Percentiles rank a stretch among this genome's conserved stretches.
Evolutionary conservation across 2,888 invertebrate genomes (phyloP).

Genomic region (Agrotis clavis): DNA sequence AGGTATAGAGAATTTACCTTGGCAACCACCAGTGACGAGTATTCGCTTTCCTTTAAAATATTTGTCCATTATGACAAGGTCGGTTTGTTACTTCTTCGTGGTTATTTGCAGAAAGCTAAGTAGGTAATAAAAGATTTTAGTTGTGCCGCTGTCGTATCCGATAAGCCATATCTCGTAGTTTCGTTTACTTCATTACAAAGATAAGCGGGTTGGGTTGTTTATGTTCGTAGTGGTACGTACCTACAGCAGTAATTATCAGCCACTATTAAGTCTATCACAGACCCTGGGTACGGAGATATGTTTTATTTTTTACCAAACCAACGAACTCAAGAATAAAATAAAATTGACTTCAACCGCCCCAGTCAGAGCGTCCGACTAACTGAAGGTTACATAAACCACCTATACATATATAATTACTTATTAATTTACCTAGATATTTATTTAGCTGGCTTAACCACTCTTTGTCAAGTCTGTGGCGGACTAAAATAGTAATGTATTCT

Average conservation of each 20-base stretch:
- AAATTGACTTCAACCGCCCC: too few relatives aligned
- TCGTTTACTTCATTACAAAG: constrained; percentile 43
- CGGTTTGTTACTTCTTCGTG: constrained; percentile 10
- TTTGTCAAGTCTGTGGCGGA: background rate
- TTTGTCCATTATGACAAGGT: constrained; percentile 77
- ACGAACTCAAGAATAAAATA: too few relatives aligned
- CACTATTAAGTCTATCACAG: background rate
- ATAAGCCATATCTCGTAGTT: constrained; percentile 46
- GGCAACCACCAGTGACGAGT: constrained; percentile 96
- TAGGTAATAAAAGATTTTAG: constrained; percentile 16
- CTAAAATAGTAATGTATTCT: background rate
- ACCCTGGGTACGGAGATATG: too few relatives aligned
- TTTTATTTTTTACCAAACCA: too few relatives aligned
- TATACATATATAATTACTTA: too few relatives aligned
- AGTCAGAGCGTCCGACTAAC: too few relatives aligned
- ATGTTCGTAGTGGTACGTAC: constrained; percentile 26
- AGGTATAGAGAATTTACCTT: constrained; percentile 90
- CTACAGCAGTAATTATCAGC: background rate
- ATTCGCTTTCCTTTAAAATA: constrained; percentile 94
- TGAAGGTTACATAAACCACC: too few relatives aligned
- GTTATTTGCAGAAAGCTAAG: constrained; percentile 34
- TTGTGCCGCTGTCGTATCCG: constrained; percentile 32
- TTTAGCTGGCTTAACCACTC: background rate
- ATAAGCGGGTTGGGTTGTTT: constrained; percentile 47
- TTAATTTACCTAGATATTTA: background rate